Evolutionary conservation across 35 echinoderm and acorn worm species (phyloP).

Genomic region (Heliocidaris erythrogramma): DNA sequence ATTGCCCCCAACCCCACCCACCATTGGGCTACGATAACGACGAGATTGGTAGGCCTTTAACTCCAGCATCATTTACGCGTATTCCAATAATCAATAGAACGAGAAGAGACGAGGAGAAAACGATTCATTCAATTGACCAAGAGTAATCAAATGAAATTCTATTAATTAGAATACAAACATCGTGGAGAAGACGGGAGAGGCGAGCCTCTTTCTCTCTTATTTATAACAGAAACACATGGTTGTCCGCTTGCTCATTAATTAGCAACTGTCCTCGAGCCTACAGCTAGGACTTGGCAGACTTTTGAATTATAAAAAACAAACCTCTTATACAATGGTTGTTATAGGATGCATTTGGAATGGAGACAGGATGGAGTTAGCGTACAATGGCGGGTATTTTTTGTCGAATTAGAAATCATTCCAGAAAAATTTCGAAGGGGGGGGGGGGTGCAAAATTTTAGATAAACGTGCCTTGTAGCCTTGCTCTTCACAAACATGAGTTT

Average conservation of each 20-base stretch:
- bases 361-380: background rate
- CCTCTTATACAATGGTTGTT: background rate
- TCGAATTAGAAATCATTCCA: background rate
- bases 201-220: background rate
- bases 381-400: no score
- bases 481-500: no score
- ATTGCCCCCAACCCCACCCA: no score
- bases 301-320: background rate
- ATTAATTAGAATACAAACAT: background rate
- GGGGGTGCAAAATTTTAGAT: background rate
- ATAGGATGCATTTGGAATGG: background rate
- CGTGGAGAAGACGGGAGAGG: background rate
- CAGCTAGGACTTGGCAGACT: background rate
- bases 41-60: no score
- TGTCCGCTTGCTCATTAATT: background rate
- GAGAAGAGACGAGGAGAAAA: background rate
- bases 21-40: no score
- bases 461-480: no score
- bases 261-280: background rate
- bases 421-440: background rate
- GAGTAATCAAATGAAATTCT: background rate
- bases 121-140: no score
- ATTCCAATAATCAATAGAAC: background rate
- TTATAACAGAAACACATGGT: background rate
- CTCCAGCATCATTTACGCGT: no score